phyloP scores from a whole-genome alignment of 2,888 invertebrate species.

The Cantharis rufa region DNA sequence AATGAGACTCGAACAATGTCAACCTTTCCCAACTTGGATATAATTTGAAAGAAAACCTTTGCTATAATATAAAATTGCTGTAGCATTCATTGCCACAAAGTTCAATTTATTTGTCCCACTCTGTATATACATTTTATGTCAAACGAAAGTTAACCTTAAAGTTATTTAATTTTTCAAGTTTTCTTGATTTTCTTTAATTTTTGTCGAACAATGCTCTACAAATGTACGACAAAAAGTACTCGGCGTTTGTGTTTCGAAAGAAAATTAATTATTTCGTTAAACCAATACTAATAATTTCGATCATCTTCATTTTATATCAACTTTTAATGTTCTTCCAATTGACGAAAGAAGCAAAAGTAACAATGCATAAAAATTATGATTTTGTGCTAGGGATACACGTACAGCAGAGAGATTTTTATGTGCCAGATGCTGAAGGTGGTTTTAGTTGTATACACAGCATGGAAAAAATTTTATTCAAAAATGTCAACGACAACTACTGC shows the following conservation, averaged over 20 bases:
- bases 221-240: conserved; percentile 14
- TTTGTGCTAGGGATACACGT: conserved; percentile 56
- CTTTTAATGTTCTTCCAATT: conserved; percentile 37
- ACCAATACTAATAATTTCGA: conserved; percentile 29
- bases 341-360: conserved; percentile 16
- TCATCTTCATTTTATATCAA: conserved; percentile 37
- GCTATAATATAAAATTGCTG: too few relatives aligned
- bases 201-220: conserved; percentile 6
- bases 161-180: background rate
- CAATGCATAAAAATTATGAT: conserved; percentile 1
- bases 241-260: conserved; percentile 13
- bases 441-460: conserved; percentile 57
- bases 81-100: too few relatives aligned
- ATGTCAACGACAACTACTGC: conserved; percentile 84
- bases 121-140: background rate
- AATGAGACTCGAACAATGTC: too few relatives aligned
- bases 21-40: too few relatives aligned
- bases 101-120: background rate
- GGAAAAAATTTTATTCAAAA: conserved; percentile 59
- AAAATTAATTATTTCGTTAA: conserved; percentile 34
- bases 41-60: too few relatives aligned
- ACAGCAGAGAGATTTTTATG: conserved; percentile 53
- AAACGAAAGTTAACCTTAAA: background rate
- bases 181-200: background rate
- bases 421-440: conserved; percentile 52